Base-by-base conservation (phyloP, 2,797 vertebrate species). In the Avahi laniger region DNA sequence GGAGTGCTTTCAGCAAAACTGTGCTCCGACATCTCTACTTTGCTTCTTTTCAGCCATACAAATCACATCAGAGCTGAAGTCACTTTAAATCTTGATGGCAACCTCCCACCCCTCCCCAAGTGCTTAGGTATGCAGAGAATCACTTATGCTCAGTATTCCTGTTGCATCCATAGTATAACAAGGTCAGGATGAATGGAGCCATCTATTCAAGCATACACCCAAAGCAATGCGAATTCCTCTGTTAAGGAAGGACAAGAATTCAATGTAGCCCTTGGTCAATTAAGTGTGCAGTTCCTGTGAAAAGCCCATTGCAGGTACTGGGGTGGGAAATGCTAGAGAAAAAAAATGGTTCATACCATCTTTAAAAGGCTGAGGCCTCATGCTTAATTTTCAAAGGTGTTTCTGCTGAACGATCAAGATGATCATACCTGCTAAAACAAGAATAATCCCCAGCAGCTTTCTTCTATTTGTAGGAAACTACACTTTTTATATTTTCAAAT, bases 31-130 rank as follows among this genome's bases (percentile, higher is more conserved):
- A 7, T 41, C 33, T 72, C 48, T 57, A 59, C 3, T 73, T 17
- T 38, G 28, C 26, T 97, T 97, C 67, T 94, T 43, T 22, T 95
- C 38, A 28, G 52, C 46, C 65, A 38, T 41, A 93, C 41, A 92
- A 70, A 87, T 91, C 91, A 84, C 91, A 93, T 13, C 30, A 72
- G 14, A 67, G 41, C 92, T 91, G 93, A 94, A 97, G 13, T 83
- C 3, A 70, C 95, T 95, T 97, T 67, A 93, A 98, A 97, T 91
- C 93, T 38, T 91, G 80, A 3, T 65, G n/a, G 41, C 82, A 95
- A 85, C 22, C 95, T 22, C 59, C 13, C 0, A 8, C 12, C 41
- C 9, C 17, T 43, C 24, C 18, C 24, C 48, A 78, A 14, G 17
- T 78, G 48, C 43, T 97, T 95, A 78, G 73, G 59, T 54, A 92